Conservation (phyloP, 2,888 invertebrate genomes). For the Chironomus riparius region DNA sequence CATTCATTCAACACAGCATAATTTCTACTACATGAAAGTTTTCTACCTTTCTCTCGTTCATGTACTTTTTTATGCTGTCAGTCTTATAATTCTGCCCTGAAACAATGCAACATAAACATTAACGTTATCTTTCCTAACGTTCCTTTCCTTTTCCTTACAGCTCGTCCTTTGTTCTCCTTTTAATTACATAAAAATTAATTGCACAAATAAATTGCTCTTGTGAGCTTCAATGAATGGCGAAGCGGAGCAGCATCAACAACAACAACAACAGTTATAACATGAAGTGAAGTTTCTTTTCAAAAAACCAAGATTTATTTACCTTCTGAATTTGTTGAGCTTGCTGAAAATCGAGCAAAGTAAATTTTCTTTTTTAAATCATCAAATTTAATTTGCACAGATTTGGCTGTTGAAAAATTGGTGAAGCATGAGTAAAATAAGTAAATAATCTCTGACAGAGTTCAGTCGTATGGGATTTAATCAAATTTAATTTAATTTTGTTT, state of each 20-base stretch:
- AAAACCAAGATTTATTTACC: background rate
- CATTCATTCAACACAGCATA: too few relatives aligned
- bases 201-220: background rate
- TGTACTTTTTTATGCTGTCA: background rate
- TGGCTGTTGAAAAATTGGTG: too few relatives aligned
- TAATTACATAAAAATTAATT: constrained; percentile 10
- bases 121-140: background rate
- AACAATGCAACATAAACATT: constrained; percentile 10
- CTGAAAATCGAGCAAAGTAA: background rate
- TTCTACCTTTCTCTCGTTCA: background rate
- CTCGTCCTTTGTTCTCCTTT: background rate
- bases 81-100: background rate
- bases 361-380: background rate
- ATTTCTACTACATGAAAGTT: background rate
- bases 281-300: too few relatives aligned
- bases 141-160: background rate
- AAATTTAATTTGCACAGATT: background rate
- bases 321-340: background rate
- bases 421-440: background rate
- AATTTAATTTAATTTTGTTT: background rate
- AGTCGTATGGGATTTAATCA: background rate
- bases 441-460: background rate
- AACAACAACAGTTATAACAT: too few relatives aligned
- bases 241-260: background rate
- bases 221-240: background rate